Percentiles rank a stretch among this genome's conserved stretches.
phyloP scores from a whole-genome alignment of 1,140 invertebrate species.

The Drosophila tsacasi region DNA sequence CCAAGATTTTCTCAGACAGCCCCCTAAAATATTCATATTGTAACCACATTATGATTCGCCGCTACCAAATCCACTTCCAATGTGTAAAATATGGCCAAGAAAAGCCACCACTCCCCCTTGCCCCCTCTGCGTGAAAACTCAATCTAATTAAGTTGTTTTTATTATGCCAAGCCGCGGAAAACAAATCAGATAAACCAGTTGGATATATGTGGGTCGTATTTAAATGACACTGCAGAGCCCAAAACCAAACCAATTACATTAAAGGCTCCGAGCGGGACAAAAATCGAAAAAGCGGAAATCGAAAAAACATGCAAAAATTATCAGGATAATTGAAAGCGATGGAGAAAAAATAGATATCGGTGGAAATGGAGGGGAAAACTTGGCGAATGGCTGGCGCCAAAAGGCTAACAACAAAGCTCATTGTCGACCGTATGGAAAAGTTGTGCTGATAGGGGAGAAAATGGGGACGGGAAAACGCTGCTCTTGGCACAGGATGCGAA shows the following conservation, averaged over 20 bases:
- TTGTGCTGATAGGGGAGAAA: conserved; percentile 11
- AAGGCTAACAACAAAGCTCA: conserved; percentile 62
- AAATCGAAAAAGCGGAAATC: conserved; percentile 55
- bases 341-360: conserved; percentile 41
- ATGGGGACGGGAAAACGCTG: conserved; percentile 16
- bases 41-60: conserved; percentile 47
- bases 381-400: conserved; percentile 68
- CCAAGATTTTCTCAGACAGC: conserved; percentile 4
- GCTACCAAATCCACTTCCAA: conserved; percentile 40
- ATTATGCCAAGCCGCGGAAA: conserved; percentile 66
- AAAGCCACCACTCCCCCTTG: conserved; percentile 6
- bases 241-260: conserved; percentile 76
- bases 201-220: conserved; percentile 42
- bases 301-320: conserved; percentile 74
- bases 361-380: conserved; percentile 17
- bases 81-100: conserved; percentile 63
- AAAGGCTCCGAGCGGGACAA: conserved; percentile 49
- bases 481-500: conserved; percentile 66
- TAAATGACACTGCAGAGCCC: conserved; percentile 18
- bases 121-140: conserved; percentile 42
- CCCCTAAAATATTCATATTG: conserved; percentile 52
- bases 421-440: conserved; percentile 49
- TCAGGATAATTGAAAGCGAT: conserved; percentile 64
- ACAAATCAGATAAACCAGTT: conserved; percentile 70
- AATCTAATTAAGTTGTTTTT: conserved; percentile 81